Percentiles rank a stretch among this genome's conserved stretches.
Evolutionary conservation across 2,797 vertebrate species (phyloP).

Genomic region (Limnodromus scolopaceus): DNA sequence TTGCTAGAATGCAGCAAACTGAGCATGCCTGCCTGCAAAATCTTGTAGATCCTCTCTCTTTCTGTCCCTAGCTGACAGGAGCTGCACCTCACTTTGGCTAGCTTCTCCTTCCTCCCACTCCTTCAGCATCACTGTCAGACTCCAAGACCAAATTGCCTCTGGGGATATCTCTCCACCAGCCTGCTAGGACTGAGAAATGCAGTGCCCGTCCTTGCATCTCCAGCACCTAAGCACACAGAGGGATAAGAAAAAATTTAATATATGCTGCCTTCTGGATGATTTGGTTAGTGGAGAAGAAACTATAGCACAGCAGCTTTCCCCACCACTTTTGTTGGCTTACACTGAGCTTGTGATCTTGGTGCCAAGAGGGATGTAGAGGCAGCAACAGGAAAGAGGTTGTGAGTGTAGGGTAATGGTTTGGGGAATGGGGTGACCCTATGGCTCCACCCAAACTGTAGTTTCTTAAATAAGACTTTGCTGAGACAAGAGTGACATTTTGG

Average conservation of each 20-base stretch:
- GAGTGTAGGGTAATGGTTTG: background rate
- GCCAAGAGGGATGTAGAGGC: background rate
- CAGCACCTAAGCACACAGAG: background rate
- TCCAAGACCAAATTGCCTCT: background rate
- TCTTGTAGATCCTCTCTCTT: background rate
- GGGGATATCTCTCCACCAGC: background rate
- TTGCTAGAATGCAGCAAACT: background rate
- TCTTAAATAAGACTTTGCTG: background rate
- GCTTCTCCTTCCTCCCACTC: background rate
- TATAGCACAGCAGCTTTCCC: background rate
- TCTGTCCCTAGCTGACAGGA: background rate
- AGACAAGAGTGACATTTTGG: background rate
- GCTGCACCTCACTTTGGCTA: background rate
- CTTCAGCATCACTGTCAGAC: background rate
- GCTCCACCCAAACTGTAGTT: background rate
- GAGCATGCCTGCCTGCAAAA: background rate
- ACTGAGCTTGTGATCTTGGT: background rate
- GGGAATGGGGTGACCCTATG: background rate
- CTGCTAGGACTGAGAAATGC: background rate
- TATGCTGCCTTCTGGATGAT: background rate
- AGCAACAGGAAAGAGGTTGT: background rate
- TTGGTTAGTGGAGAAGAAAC: background rate
- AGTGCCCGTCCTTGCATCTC: background rate
- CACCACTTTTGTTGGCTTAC: background rate
- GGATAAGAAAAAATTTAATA: background rate